Evolutionary conservation across 35 echinoderm and acorn worm species (phyloP).

Genomic region (Heliocidaris erythrogramma): DNA sequence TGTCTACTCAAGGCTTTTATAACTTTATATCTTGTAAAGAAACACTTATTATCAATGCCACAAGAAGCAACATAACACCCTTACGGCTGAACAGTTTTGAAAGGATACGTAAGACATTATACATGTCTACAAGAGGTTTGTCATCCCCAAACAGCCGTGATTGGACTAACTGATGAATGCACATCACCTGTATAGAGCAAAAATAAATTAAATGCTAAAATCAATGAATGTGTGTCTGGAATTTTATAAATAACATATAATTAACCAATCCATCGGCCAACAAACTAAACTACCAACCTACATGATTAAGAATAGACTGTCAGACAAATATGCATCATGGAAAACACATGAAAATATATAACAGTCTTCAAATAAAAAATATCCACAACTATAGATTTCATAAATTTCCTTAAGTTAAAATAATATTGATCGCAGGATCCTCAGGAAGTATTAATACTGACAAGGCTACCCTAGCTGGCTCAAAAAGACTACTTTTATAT

Average conservation of each 20-base stretch:
- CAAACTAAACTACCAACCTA: neutral
- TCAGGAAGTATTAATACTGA: too few relatives aligned
- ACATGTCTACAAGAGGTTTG: slow-evolving; percentile 88
- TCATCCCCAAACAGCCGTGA: slow-evolving; percentile 89
- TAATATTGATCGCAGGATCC: too few relatives aligned
- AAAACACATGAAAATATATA: too few relatives aligned
- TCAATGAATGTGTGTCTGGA: neutral
- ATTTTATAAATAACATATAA: neutral
- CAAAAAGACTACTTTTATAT: neutral
- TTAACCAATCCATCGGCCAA: neutral
- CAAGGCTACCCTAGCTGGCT: too few relatives aligned
- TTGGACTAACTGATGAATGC: slow-evolving; percentile 94
- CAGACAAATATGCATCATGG: too few relatives aligned
- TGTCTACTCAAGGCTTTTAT: slow-evolving; percentile 69
- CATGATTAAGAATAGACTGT: too few relatives aligned
- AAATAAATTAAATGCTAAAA: neutral
- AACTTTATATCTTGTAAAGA: too few relatives aligned
- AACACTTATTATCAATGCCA: too few relatives aligned
- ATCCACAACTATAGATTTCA: neutral
- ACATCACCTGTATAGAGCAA: slow-evolving; percentile 68
- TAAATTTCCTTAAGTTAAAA: neutral
- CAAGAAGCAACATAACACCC: neutral
- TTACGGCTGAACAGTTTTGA: neutral
- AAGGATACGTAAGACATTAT: slow-evolving; percentile 98
- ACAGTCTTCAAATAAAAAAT: too few relatives aligned